phyloP scores from a whole-genome alignment of 1,140 invertebrate species.

The Meloidogyne floridensis region DNA sequence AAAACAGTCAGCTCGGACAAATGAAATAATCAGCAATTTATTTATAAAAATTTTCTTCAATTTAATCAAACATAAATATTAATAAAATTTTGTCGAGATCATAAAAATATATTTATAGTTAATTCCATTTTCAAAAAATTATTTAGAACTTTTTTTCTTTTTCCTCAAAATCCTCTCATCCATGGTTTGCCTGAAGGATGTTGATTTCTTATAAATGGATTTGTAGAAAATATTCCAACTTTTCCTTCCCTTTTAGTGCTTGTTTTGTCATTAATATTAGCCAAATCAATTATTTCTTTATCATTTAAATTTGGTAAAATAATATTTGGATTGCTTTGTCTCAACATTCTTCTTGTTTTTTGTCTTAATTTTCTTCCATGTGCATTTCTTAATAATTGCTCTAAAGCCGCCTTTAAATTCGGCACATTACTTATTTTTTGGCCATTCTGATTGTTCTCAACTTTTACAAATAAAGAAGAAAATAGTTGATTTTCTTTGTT shows the following conservation, averaged over 20 bases:
- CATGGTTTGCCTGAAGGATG: not conserved
- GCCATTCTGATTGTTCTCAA: not conserved
- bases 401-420: slow-evolving; percentile 4
- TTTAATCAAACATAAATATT: not conserved
- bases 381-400: not conserved
- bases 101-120: not conserved
- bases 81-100: not conserved
- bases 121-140: not conserved
- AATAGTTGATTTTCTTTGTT: not conserved
- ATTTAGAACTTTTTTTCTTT: not conserved
- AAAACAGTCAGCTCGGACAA: too few relatives aligned
- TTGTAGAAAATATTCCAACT: not conserved
- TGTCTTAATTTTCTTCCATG: not conserved
- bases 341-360: slow-evolving; percentile 2
- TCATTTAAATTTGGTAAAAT: not conserved
- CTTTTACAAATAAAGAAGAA: slow-evolving; percentile 4
- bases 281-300: not conserved
- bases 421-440: not conserved
- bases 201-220: not conserved
- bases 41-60: too few relatives aligned
- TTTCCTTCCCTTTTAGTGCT: not conserved
- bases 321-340: not conserved
- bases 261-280: not conserved
- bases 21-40: too few relatives aligned
- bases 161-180: not conserved